These are phyloP conservation scores for Branchinecta sandiegonensis DNA, from an alignment of 2,888 invertebrate genomes.

Conservation along the genomic window DNA sequence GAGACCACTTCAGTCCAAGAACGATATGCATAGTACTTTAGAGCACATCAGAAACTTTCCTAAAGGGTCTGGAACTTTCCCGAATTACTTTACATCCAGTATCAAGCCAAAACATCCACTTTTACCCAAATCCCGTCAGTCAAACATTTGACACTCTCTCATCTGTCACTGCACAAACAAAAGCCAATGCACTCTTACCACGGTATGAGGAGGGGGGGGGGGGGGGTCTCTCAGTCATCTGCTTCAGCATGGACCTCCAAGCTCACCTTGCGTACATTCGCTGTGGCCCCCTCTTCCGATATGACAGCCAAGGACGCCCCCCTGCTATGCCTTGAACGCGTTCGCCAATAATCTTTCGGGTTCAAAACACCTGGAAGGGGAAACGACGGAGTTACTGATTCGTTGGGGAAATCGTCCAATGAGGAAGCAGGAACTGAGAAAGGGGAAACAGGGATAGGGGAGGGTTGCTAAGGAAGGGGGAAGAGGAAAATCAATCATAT, in stretches of 20 bases:
- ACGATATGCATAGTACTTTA: too few relatives aligned
- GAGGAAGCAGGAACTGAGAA: background rate
- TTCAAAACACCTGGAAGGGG: background rate
- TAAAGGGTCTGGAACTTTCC: too few relatives aligned
- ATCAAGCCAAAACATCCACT: too few relatives aligned
- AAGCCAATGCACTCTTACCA: too few relatives aligned
- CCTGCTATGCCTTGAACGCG: slow-evolving; percentile 11
- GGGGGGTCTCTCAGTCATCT: background rate
- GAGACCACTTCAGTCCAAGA: too few relatives aligned
- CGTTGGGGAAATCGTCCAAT: background rate
- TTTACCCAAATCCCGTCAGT: too few relatives aligned
- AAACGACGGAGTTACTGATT: background rate
- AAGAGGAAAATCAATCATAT: slow-evolving; percentile 12
- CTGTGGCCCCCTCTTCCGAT: background rate
- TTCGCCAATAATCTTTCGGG: slow-evolving; percentile 14
- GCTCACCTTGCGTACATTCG: background rate
- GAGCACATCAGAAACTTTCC: too few relatives aligned
- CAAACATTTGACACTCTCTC: too few relatives aligned
- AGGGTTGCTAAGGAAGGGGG: background rate
- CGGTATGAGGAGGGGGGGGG: too few relatives aligned
- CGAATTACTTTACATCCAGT: too few relatives aligned
- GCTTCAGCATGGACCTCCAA: slow-evolving; percentile 5
- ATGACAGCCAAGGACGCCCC: background rate
- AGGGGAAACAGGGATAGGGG: background rate
- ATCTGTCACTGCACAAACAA: too few relatives aligned